phyloP scores from a whole-genome alignment of 2,888 invertebrate species.

The Hololepta plana region DNA sequence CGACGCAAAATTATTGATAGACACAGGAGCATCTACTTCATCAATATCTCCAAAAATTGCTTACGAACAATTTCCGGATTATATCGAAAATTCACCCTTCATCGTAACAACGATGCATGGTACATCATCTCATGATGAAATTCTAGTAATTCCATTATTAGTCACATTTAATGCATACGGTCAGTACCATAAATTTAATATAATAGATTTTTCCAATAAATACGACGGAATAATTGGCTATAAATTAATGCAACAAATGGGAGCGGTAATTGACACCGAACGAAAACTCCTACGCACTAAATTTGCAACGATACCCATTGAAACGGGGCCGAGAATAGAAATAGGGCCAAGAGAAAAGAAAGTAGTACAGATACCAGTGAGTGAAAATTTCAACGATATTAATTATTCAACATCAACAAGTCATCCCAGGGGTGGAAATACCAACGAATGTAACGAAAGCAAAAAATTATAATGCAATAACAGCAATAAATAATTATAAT shows the following conservation, averaged over 20 bases:
- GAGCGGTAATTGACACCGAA: no score
- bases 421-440: slow-evolving; percentile 5
- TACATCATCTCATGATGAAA: slow-evolving; percentile 1
- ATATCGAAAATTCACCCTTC: not conserved
- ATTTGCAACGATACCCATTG: not conserved
- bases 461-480: slow-evolving; percentile 1
- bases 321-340: no score
- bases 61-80: slow-evolving; percentile 2
- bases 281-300: not conserved
- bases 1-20: slow-evolving; percentile 3
- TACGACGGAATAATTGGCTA: slow-evolving; percentile 2
- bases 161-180: no score
- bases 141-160: not conserved
- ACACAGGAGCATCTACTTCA: slow-evolving; percentile 4
- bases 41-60: not conserved
- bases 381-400: no score
- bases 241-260: slow-evolving; percentile 3
- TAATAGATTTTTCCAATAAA: slow-evolving; percentile 2
- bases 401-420: slow-evolving; percentile 1
- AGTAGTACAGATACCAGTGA: slow-evolving; percentile 6
- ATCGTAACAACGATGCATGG: slow-evolving; percentile 3
- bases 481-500: slow-evolving; percentile 5
- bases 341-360: slow-evolving; percentile 5
- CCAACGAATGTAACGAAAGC: not conserved
- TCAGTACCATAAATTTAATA: not conserved